Evolutionary conservation across 2,888 invertebrate genomes (phyloP), one percentile per base, ranked within the genome.

Genomic region (Dione vanillae): DNA sequence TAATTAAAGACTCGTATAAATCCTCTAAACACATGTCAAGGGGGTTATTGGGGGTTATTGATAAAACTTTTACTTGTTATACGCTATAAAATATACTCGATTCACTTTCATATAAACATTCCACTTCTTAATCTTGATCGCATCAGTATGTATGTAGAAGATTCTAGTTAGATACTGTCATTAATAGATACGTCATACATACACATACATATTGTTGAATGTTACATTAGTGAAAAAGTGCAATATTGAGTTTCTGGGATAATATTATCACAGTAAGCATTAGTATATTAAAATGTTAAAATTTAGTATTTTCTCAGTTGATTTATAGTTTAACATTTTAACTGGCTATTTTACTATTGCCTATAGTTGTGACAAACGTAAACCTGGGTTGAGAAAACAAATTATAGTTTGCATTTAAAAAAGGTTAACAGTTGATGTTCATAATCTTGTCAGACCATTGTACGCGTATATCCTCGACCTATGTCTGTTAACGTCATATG

Each of bases 401-500:
- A 6, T n/a, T 35, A 27, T 35, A 61, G 45, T 45, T 45, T 11
- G 11, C 12, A n/a, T 61, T 61, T 61, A n/a, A 61, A 61, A 35
- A 61, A 16, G 27, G 45, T 35, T 16, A 45, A 61, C 45, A 8
- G n/a, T 45, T 16, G 27, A 11, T 45, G 61, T 45, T 16, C 45
- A 61, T 61, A 61, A 61, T 45, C 45, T 45, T 35, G 27, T 61
- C 45, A 45, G 35, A 16, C 45, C n/a, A n/a, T 61, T 61, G 61
- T 61, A 27, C 43, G 61, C 45, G 61, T 35, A 45, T n/a, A 35
- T 16, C 16, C 45, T 45, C 45, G 61, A 61, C 61, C 43, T 61
- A 61, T 61, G 27, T 61, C 61, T 45, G 45, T 61, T 27, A 61
- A 45, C 45, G 45, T 61, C 45, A 45, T 61, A 61, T 61, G 61